Evolutionary conservation across 1,140 invertebrate genomes (phyloP), one percentile per base, ranked within the genome.

Genomic region (Nephila pilipes): DNA sequence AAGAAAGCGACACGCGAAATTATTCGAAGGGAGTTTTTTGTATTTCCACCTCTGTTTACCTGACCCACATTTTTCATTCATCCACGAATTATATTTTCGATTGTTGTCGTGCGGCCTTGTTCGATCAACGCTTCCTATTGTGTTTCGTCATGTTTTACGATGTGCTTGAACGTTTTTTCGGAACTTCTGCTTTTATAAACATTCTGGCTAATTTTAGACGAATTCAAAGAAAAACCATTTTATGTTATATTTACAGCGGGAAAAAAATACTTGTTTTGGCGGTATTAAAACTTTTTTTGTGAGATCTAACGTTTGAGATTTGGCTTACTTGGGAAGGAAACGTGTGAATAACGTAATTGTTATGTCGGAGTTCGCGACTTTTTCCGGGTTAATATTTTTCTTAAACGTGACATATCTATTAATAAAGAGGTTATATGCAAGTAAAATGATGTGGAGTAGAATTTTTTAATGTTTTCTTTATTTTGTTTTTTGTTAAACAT

Each of bases 391-490:
- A 75, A 75, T 75, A 75, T 75, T 75, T 16, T 32, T 75, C 14
- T 32, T 75, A 16, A 32, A 75, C 69, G 69, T 75, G 32, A 75
- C 69, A 5, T 75, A 18, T 8, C 18, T 20, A 20, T 32, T 75
- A 75, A 75, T 75, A 75, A 75, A 32, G 29, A 75, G 69, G 69
- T 75, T 75, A 75, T 36, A 75, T 75, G 29, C 16, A 75, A 75
- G 5, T 32, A 75, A 75, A 75, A 36, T 29, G 69, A 32, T 12
- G 14, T 2, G 36, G 29, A 75, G 18, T 32, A n/a, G 6, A 29
- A 3, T 2, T 65, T 4, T 65, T 25, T 65, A 2, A 10, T 65
- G n/a, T 65, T 65, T 25, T 63, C 10, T 46, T 46, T 46, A 46
- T 46, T 46, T 10, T 46, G 5, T 18, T 60, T 60, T 20, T 22